phyloP scores from a whole-genome alignment of 2,797 vertebrate species.

The Danio jaintianensis region DNA sequence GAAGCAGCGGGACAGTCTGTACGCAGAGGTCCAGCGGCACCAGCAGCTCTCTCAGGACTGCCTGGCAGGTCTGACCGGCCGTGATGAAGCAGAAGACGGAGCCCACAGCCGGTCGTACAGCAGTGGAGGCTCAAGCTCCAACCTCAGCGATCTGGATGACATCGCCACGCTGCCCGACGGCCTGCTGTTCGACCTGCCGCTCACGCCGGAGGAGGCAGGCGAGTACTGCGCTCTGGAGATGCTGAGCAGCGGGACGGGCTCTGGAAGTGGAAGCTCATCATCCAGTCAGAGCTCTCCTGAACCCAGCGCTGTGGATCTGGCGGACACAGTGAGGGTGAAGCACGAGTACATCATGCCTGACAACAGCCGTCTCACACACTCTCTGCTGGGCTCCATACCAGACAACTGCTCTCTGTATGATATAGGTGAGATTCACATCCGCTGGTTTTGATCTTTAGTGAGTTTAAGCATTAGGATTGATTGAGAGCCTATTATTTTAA shows the following conservation, averaged over 20 bases:
- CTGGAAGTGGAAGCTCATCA: constrained; percentile 76
- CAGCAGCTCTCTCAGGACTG: constrained; percentile 87
- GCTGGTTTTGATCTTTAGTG: background rate
- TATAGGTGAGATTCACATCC: constrained; percentile 78
- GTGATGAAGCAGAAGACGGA: constrained; percentile 63
- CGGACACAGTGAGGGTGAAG: constrained; percentile 76
- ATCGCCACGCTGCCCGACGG: constrained; percentile 85
- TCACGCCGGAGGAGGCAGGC: constrained; percentile 86
- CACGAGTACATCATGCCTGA: constrained; percentile 82
- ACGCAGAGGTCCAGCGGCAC: constrained; percentile 92
- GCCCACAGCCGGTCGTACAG: constrained; percentile 82
- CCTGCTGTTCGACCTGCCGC: constrained; percentile 88
- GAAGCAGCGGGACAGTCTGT: constrained; percentile 93
- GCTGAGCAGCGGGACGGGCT: constrained; percentile 62
- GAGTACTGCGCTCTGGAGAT: constrained; percentile 89
- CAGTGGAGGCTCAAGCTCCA: constrained; percentile 84
- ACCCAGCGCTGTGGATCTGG: constrained; percentile 79
- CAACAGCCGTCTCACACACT: constrained; percentile 71
- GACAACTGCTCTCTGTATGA: constrained; percentile 83
- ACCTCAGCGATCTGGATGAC: constrained; percentile 89
- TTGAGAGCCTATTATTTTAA: background rate
- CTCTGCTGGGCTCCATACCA: constrained; percentile 73
- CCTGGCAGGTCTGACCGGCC: constrained; percentile 48
- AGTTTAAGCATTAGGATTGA: background rate
- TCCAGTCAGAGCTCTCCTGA: constrained; percentile 89